A percentile compares a stretch with the other conserved stretches of the same genome.
phyloP scores from a whole-genome alignment of 2,113 vertebrate genomes.

The Nestor notabilis region DNA sequence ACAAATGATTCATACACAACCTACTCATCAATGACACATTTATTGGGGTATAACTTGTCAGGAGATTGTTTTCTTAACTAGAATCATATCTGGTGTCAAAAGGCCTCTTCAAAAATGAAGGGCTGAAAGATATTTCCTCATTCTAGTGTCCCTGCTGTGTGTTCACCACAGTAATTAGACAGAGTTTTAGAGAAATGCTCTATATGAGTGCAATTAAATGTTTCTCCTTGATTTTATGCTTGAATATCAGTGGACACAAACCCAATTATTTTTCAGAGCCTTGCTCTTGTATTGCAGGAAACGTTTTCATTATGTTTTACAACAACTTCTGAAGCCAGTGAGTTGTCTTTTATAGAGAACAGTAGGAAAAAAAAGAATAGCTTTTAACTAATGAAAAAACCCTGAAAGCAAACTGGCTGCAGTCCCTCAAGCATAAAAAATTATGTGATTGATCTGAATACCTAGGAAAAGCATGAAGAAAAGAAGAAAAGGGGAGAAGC shows the following conservation, averaged over 20 bases:
- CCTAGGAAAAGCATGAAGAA: background rate
- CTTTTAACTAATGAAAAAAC: background rate
- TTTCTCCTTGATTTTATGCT: slow-evolving; percentile 42
- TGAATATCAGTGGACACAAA: slow-evolving; percentile 61
- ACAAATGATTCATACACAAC: background rate
- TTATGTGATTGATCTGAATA: background rate
- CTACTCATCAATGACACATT: background rate
- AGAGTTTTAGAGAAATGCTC: slow-evolving; percentile 27
- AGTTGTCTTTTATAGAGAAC: background rate
- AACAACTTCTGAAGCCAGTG: background rate
- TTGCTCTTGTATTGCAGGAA: background rate
- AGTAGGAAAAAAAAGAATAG: background rate
- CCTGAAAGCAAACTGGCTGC: background rate
- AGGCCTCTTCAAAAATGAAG: slow-evolving; percentile 38
- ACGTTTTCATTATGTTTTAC: slow-evolving; percentile 29
- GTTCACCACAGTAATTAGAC: slow-evolving; percentile 39
- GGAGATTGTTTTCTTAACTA: background rate
- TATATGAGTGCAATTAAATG: slow-evolving; percentile 51
- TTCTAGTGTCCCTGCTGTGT: slow-evolving; percentile 21
- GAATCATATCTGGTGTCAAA: slow-evolving; percentile 32
- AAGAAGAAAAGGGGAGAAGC: background rate
- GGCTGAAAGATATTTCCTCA: slow-evolving; percentile 42
- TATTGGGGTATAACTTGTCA: background rate
- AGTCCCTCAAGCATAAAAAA: background rate
- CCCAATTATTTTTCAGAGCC: slow-evolving; percentile 49